phyloP scores from a whole-genome alignment of 2,888 invertebrate species.

The Melipona bicolor region DNA sequence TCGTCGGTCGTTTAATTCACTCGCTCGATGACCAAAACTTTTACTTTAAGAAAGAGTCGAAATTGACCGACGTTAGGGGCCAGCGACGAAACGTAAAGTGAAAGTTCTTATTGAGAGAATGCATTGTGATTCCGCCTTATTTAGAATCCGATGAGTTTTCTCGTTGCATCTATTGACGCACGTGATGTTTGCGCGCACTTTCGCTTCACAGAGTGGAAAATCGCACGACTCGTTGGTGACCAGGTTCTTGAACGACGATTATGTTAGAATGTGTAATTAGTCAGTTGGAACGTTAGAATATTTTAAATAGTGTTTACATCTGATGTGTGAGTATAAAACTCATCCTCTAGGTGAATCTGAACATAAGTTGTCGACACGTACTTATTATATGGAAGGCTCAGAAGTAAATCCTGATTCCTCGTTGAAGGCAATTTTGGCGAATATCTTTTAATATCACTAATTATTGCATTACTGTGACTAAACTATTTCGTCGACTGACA shows the following conservation, averaged over 20 bases:
- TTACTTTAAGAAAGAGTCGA: conserved; percentile 4
- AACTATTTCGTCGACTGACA: no score
- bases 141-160: not conserved
- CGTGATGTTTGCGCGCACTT: conserved; percentile 25
- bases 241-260: no score
- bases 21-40: no score
- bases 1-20: not conserved
- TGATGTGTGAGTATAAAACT: no score
- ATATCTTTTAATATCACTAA: no score
- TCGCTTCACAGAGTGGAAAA: conserved; percentile 28
- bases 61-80: conserved; percentile 21
- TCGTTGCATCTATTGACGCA: not conserved
- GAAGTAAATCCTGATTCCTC: no score
- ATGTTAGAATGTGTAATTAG: not conserved
- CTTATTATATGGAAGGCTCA: no score
- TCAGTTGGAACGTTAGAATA: not conserved
- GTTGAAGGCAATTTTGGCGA: no score
- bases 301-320: not conserved
- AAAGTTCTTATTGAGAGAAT: conserved; percentile 37
- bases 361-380: no score
- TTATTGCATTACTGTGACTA: no score
- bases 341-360: no score
- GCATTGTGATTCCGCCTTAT: conserved; percentile 21
- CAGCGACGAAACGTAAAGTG: conserved; percentile 38
- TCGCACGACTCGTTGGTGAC: conserved; percentile 7